Percentiles rank a stretch among this genome's conserved stretches.
These are phyloP conservation scores for Athalia rosae DNA, from an alignment of 2,888 invertebrate species.

Conservation along the genomic window DNA sequence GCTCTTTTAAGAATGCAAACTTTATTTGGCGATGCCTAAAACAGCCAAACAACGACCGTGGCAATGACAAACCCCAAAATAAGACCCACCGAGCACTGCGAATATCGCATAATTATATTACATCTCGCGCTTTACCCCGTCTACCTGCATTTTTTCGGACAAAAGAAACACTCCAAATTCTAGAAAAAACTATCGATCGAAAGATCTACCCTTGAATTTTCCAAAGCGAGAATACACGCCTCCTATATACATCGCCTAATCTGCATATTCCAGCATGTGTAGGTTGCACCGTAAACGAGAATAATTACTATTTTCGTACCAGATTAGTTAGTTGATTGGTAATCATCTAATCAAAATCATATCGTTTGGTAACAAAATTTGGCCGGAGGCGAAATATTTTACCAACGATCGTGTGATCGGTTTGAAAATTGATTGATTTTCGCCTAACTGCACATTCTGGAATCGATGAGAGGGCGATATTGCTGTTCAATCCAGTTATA, in stretches of 20 bases:
- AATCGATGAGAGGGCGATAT: constrained; percentile 45
- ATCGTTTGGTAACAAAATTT: constrained; percentile 7
- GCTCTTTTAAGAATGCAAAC: constrained; percentile 66
- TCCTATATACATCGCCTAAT: too few relatives aligned
- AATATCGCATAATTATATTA: background rate
- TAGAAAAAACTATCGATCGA: too few relatives aligned
- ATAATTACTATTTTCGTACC: constrained; percentile 6
- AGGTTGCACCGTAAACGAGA: background rate
- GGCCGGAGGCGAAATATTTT: constrained; percentile 32
- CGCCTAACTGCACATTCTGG: constrained; percentile 39
- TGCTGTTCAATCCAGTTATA: constrained; percentile 45
- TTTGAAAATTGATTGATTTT: constrained; percentile 44
- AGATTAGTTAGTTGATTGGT: background rate
- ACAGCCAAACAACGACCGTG: constrained; percentile 39
- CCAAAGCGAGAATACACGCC: too few relatives aligned
- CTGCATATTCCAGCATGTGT: too few relatives aligned
- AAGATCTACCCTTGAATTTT: too few relatives aligned
- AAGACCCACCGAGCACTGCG: constrained; percentile 8
- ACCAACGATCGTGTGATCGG: constrained; percentile 7
- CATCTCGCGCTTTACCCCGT: background rate
- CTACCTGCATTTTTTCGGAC: too few relatives aligned
- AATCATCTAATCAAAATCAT: background rate
- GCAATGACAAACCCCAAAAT: constrained; percentile 36
- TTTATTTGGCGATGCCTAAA: constrained; percentile 54
- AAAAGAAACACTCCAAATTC: too few relatives aligned